A percentile compares a stretch with the other conserved stretches of the same genome.
Evolutionary conservation across 2,113 vertebrate species (phyloP).

Genomic region (Naja naja): DNA sequence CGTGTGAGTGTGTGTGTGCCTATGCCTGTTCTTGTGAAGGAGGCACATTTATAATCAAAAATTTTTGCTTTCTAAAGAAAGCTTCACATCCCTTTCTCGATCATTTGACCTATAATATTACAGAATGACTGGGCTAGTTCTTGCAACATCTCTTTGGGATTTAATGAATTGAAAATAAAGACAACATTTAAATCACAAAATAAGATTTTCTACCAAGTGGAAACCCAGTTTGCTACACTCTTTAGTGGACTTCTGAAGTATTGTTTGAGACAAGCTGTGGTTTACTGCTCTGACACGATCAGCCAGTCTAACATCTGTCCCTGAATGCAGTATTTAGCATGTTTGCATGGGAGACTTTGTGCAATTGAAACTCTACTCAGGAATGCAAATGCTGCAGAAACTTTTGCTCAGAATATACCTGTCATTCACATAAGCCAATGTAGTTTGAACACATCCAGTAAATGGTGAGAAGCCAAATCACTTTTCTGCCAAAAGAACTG

Average conservation of each 20-base stretch:
- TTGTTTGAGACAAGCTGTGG: conserved; percentile 53
- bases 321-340: conserved; percentile 41
- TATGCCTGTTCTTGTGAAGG: neutral
- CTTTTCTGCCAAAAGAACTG: conserved; percentile 48
- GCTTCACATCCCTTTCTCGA: neutral
- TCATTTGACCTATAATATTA: neutral
- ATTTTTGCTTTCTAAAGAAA: conserved; percentile 33
- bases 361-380: conserved; percentile 57
- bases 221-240: conserved; percentile 6
- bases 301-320: conserved; percentile 36
- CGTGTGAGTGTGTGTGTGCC: neutral
- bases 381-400: conserved; percentile 59
- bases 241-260: conserved; percentile 20
- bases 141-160: conserved; percentile 41
- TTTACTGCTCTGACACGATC: conserved; percentile 60
- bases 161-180: conserved; percentile 14
- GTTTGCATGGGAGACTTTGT: conserved; percentile 57
- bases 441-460: conserved; percentile 62
- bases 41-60: neutral
- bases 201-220: neutral
- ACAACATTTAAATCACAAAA: neutral
- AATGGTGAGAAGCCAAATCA: conserved; percentile 55
- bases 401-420: conserved; percentile 55
- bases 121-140: conserved; percentile 34
- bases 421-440: conserved; percentile 59